A percentile compares a stretch with the other conserved stretches of the same genome.
These are phyloP conservation scores for Gephyroberyx darwinii DNA, from an alignment of 2,797 vertebrate species.

Conservation along the genomic window DNA sequence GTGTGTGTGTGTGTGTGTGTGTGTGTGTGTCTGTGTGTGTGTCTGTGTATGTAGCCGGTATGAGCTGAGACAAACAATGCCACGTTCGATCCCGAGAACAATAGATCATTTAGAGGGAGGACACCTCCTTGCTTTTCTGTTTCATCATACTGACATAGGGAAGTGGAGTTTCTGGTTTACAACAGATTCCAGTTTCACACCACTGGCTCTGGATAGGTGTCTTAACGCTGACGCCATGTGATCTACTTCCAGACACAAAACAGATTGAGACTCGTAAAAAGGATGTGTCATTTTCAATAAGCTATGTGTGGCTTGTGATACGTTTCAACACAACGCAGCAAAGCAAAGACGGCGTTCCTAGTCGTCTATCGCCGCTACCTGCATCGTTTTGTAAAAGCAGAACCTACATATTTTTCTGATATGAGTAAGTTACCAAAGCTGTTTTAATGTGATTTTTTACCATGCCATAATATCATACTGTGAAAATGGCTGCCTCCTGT, in stretches of 20 bases:
- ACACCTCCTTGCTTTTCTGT: constrained; percentile 31
- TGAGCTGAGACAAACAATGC: constrained; percentile 55
- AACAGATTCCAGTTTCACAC: constrained; percentile 2
- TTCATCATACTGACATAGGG: constrained; percentile 25
- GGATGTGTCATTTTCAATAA: not conserved
- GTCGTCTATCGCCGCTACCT: too few relatives aligned
- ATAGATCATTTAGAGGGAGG: constrained; percentile 41
- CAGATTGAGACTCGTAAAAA: not conserved
- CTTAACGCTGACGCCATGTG: not conserved
- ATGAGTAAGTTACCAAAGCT: too few relatives aligned
- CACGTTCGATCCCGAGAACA: constrained; percentile 43
- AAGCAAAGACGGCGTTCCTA: too few relatives aligned
- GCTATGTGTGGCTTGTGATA: too few relatives aligned
- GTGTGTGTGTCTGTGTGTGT: constrained; percentile 18
- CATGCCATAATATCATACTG: too few relatives aligned
- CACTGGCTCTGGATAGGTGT: not conserved
- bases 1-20: constrained; percentile 11
- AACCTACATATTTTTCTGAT: too few relatives aligned
- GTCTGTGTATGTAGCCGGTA: constrained; percentile 4
- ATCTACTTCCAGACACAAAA: not conserved
- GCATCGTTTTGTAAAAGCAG: too few relatives aligned
- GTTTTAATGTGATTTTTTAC: too few relatives aligned
- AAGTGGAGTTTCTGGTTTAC: constrained; percentile 17
- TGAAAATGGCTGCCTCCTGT: too few relatives aligned
- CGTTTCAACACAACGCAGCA: too few relatives aligned